Evolutionary conservation across 2,888 invertebrate genomes (phyloP).

Genomic region (Trachelus troglodyta): DNA sequence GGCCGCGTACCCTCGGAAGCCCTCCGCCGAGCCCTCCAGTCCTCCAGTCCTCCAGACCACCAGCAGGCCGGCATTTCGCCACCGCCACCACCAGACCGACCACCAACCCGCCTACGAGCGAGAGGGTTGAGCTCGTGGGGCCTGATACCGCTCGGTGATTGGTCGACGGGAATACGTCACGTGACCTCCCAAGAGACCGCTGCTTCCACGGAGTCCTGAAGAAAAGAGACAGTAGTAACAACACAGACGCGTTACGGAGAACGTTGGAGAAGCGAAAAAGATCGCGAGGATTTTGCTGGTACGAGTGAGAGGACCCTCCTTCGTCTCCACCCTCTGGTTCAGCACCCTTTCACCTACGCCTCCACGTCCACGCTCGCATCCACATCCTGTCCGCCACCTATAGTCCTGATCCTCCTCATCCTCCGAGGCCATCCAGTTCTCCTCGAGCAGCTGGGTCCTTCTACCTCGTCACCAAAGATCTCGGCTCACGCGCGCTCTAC

Average conservation of each 20-base stretch:
- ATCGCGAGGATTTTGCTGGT: conserved; percentile 4
- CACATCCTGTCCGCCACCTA: conserved; percentile 23
- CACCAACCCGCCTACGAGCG: conserved; percentile 65
- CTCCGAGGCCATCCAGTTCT: conserved; percentile 18
- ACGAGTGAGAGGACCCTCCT: conserved; percentile 23
- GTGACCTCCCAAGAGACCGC: conserved; percentile 45
- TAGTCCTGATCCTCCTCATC: conserved; percentile 21
- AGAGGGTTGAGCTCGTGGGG: conserved; percentile 65
- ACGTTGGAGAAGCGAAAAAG: conserved; percentile 51
- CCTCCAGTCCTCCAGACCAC: background rate
- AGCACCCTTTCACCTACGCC: conserved; percentile 22
- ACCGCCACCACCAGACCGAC: conserved; percentile 54
- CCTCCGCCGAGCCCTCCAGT: conserved; percentile 12
- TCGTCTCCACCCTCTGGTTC: conserved; percentile 23
- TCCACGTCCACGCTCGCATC: conserved; percentile 32
- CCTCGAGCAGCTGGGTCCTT: background rate
- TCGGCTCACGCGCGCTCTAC: conserved; percentile 20
- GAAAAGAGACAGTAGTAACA: conserved; percentile 55
- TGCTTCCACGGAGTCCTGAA: conserved; percentile 25
- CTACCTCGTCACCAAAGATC: background rate
- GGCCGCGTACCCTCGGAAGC: conserved; percentile 6
- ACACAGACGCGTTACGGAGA: conserved; percentile 55
- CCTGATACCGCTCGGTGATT: conserved; percentile 59
- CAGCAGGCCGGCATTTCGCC: conserved; percentile 34
- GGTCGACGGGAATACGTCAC: conserved; percentile 50